phyloP scores from a whole-genome alignment of 2,797 vertebrate species.

The Tarsius wallacei region DNA sequence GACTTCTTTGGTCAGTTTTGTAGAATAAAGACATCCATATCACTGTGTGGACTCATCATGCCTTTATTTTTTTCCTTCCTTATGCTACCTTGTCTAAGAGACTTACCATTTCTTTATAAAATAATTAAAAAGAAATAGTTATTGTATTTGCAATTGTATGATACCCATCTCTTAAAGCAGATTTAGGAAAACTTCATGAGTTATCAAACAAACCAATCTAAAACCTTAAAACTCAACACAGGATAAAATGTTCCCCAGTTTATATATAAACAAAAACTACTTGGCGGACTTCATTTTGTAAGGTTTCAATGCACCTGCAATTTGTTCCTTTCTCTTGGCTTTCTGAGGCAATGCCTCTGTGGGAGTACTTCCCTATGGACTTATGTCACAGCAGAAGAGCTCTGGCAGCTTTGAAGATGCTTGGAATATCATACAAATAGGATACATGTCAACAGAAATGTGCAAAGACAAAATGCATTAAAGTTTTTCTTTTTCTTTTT shows the following conservation, averaged over 20 bases:
- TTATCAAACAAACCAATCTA: background rate
- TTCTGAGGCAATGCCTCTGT: background rate
- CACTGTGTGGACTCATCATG: background rate
- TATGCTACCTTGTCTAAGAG: no score
- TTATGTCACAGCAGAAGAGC: background rate
- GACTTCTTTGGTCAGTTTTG: background rate
- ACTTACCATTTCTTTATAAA: background rate
- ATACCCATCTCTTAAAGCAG: conserved; percentile 21
- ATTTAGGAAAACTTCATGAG: conserved; percentile 28
- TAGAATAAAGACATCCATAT: background rate
- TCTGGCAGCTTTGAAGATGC: conserved; percentile 30
- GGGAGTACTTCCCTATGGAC: background rate
- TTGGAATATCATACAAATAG: conserved; percentile 4
- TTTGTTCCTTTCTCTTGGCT: conserved; percentile 3
- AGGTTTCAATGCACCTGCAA: conserved; percentile 1
- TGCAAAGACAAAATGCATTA: background rate
- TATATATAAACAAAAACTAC: background rate
- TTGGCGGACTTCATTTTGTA: conserved; percentile 16
- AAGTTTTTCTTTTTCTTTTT: conserved; percentile 63
- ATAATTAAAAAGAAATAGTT: background rate
- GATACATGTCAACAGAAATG: background rate
- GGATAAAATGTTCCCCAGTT: background rate
- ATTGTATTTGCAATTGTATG: conserved; percentile 2
- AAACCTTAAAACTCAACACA: conserved; percentile 44
- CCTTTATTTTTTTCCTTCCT: no score